Base-by-base conservation (phyloP, 2,797 vertebrate genomes). In the Poeciliopsis turneri region DNA sequence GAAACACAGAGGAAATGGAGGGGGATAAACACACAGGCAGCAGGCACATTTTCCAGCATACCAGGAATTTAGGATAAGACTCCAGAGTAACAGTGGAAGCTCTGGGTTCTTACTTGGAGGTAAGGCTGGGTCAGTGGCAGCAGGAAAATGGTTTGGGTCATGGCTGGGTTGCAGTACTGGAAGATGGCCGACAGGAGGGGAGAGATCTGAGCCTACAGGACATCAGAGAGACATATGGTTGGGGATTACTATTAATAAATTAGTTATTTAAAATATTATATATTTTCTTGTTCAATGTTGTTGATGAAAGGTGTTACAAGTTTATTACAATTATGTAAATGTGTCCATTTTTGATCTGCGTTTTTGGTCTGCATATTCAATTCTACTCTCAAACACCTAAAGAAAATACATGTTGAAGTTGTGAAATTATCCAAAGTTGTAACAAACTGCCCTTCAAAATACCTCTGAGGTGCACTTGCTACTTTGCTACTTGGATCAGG, bases 81-180 rank as follows among this genome's bases (percentile, higher is more conserved):
- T 92, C 89, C 89, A 92, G 84, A 92, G 93, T 89, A 92, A 92
- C 93, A 91, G 77, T 84, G 76, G 82, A 80, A 88, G 80, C 75
- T 81, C 76, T 33, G 82, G 81, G 93, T 94, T 95, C 98, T 99
- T 99, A 99, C 98, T 99, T 98, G 97, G 97, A 92, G 98, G 98
- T 94, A 99, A 97, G 95, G 96, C 96, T 93, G 97, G 97, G 94
- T 99, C 98, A 91, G 87, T 92, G 93, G 97, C 97, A 94, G 96
- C 97, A 95, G 97, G 97, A 94, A 97, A 98, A 96, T 98, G 97
- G 93, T 97, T 97, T 86, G 97, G 96, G 88, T 98, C 97, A 94
- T 90, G 89, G 91, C 93, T 91, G 89, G 97, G 94, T 94, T 96
- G 96, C 96, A 99, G 94, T 92, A 97, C 97, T 95, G 97, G 97